phyloP scores from a whole-genome alignment of 2,888 invertebrate genomes.

The Taphrorychus bicolor region DNA sequence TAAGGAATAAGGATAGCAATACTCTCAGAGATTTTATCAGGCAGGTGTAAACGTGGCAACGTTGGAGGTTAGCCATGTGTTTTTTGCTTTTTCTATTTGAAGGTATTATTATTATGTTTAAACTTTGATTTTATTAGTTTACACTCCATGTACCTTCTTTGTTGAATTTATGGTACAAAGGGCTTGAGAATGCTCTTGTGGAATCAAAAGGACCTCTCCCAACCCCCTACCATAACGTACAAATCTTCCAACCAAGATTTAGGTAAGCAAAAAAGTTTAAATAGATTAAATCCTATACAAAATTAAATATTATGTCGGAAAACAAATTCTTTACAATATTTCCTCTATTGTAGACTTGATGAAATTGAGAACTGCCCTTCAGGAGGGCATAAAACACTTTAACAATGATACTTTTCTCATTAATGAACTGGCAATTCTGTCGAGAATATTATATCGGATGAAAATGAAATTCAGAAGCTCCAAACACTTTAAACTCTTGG shows the following conservation, averaged over 20 bases:
- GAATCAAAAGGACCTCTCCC: slow-evolving; percentile 47
- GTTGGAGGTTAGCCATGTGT: no score
- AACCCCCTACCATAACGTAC: slow-evolving; percentile 48
- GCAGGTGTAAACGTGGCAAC: no score
- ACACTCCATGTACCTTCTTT: no score
- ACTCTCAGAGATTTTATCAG: no score
- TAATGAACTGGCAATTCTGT: slow-evolving; percentile 58
- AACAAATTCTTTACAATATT: neutral
- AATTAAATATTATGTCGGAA: neutral
- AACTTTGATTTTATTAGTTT: no score
- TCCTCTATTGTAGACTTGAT: slow-evolving; percentile 47
- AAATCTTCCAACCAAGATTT: slow-evolving; percentile 39
- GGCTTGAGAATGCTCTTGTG: slow-evolving; percentile 42
- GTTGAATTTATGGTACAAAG: no score
- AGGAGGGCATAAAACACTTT: slow-evolving; percentile 47
- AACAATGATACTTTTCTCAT: slow-evolving; percentile 52
- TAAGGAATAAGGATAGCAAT: no score
- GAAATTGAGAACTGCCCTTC: slow-evolving; percentile 42
- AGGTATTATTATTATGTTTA: no score
- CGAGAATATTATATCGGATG: slow-evolving; percentile 48
- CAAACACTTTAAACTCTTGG: slow-evolving; percentile 62
- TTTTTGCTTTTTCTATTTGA: no score
- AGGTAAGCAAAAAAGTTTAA: slow-evolving; percentile 35
- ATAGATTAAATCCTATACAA: no score
- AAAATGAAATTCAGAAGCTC: slow-evolving; percentile 62